Percentiles rank a stretch among this genome's conserved stretches.
phyloP scores from a whole-genome alignment of 2,113 vertebrate genomes.

The Murina feae region DNA sequence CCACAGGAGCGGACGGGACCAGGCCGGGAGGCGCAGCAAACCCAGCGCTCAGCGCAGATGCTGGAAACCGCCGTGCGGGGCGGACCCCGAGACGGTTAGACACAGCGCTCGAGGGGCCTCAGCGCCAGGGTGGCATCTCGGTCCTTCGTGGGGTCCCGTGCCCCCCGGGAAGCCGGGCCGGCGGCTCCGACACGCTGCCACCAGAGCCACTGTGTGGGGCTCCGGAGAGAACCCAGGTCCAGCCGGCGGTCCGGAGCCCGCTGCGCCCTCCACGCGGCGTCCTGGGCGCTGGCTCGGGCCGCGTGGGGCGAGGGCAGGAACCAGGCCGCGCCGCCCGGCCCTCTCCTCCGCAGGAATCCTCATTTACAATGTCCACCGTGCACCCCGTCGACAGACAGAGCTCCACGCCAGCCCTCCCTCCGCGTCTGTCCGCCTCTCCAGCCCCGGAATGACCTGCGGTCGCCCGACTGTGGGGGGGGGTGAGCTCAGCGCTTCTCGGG shows the following conservation, averaged over 20 bases:
- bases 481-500: fast-evolving
- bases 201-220: not conserved
- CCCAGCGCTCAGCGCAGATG: not conserved
- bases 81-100: too few species aligned
- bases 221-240: too few species aligned
- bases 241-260: too few species aligned
- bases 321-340: too few species aligned
- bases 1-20: fast-evolving
- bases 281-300: too few species aligned
- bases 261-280: too few species aligned
- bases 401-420: too few species aligned
- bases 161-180: not conserved
- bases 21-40: not conserved
- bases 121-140: not conserved
- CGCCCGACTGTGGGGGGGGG: fast-evolving
- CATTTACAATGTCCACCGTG: too few species aligned
- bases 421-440: fast-evolving
- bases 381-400: too few species aligned
- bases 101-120: too few species aligned
- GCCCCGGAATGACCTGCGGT: not conserved
- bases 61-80: not conserved
- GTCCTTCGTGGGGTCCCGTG: not conserved
- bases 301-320: too few species aligned
- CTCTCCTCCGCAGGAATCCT: too few species aligned
- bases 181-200: not conserved